These are phyloP conservation scores for Acanthis flammea DNA, from an alignment of 2,797 vertebrate species.

Conservation along the genomic window DNA sequence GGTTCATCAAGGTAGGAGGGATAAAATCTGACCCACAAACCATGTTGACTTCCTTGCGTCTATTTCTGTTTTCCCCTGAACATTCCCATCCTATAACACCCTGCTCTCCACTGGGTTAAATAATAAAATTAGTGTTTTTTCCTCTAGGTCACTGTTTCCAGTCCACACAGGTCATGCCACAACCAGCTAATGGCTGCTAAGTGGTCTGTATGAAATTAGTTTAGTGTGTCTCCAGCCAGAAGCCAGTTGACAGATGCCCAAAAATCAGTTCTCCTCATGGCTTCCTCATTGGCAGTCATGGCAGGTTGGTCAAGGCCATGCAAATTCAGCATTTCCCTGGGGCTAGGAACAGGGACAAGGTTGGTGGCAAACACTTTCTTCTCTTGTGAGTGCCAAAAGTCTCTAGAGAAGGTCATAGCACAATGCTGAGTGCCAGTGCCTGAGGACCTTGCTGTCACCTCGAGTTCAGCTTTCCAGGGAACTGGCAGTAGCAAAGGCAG, in stretches of 20 bases:
- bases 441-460: neutral
- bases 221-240: slow-evolving; percentile 24
- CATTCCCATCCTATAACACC: neutral
- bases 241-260: slow-evolving; percentile 15
- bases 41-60: accelerated
- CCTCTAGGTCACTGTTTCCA: neutral
- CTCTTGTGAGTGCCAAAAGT: neutral
- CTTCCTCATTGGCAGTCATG: neutral
- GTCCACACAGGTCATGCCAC: neutral
- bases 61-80: neutral
- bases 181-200: slow-evolving; percentile 19
- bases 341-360: neutral
- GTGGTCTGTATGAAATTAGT: slow-evolving; percentile 13
- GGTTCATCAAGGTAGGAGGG: neutral
- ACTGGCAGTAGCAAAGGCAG: neutral
- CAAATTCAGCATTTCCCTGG: neutral
- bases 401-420: neutral
- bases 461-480: neutral
- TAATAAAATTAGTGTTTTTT: neutral
- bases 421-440: neutral
- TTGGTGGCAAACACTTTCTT: neutral
- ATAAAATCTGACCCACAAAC: neutral
- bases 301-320: slow-evolving; percentile 1
- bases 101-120: neutral
- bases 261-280: neutral